phyloP scores from a whole-genome alignment of 2,888 invertebrate genomes.

The Baccha elongata region DNA sequence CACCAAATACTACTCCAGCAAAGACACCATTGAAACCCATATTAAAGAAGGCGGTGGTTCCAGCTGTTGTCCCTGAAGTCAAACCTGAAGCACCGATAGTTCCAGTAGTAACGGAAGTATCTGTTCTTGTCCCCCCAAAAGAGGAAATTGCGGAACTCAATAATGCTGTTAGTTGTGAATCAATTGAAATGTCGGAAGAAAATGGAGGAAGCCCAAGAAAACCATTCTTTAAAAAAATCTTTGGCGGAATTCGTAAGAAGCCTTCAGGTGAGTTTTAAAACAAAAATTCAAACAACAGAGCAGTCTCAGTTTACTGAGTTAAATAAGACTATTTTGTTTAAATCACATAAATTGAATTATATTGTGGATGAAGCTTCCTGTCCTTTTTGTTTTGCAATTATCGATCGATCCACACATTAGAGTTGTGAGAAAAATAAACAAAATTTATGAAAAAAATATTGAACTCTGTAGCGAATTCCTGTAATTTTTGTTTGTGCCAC shows the following conservation, averaged over 20 bases:
- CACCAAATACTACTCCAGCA: slow-evolving; percentile 5
- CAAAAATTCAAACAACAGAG: too few species aligned
- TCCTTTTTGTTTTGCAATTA: too few species aligned
- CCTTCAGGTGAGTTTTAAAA: slow-evolving; percentile 78
- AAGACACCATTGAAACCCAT: slow-evolving; percentile 33
- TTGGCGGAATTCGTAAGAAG: slow-evolving; percentile 80
- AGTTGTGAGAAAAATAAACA: too few species aligned
- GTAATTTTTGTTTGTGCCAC: too few species aligned
- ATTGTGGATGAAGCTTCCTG: too few species aligned
- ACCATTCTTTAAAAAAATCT: slow-evolving; percentile 79
- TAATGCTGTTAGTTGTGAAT: slow-evolving; percentile 19
- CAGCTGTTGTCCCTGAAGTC: not conserved
- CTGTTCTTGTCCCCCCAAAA: slow-evolving; percentile 2
- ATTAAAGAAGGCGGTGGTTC: slow-evolving; percentile 24
- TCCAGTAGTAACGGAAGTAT: not conserved
- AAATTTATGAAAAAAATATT: too few species aligned
- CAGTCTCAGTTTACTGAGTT: too few species aligned
- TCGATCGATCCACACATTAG: too few species aligned
- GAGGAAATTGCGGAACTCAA: not conserved
- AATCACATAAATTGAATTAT: not conserved
- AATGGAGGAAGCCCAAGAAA: slow-evolving; percentile 75
- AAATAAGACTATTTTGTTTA: not conserved
- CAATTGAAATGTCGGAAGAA: slow-evolving; percentile 64
- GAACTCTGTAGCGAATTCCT: too few species aligned
- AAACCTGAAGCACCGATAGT: not conserved